A percentile compares a stretch with the other conserved stretches of the same genome.
phyloP scores from a whole-genome alignment of 2,113 vertebrate genomes.

The Tachuris rubrigastra region DNA sequence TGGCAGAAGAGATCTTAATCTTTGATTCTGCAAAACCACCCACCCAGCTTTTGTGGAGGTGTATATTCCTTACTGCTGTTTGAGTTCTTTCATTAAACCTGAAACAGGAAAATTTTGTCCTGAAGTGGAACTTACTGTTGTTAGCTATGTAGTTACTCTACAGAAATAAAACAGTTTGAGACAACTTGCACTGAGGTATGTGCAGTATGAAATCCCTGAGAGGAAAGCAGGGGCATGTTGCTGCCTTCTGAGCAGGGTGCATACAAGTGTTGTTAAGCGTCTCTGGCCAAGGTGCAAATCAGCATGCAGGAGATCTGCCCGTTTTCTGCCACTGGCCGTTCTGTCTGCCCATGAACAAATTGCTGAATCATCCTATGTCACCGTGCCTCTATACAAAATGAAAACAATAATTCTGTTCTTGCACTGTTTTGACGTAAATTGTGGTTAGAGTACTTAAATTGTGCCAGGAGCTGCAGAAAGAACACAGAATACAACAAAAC shows the following conservation, averaged over 20 bases:
- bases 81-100: neutral
- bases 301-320: neutral
- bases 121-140: neutral
- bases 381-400: neutral
- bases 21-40: neutral
- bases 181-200: accelerated
- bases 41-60: neutral
- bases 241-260: neutral
- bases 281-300: neutral
- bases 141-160: neutral
- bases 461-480: neutral
- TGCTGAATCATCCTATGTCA: neutral
- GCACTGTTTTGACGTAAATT: neutral
- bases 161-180: neutral
- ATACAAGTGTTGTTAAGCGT: neutral
- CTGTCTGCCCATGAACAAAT: neutral
- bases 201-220: neutral
- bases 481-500: neutral
- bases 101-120: neutral
- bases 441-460: accelerated
- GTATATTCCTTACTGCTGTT: neutral
- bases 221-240: neutral
- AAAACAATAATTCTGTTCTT: neutral
- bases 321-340: neutral
- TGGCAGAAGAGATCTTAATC: neutral